Conservation (phyloP, 2,888 invertebrate species). For the Capitulum mitella region DNA sequence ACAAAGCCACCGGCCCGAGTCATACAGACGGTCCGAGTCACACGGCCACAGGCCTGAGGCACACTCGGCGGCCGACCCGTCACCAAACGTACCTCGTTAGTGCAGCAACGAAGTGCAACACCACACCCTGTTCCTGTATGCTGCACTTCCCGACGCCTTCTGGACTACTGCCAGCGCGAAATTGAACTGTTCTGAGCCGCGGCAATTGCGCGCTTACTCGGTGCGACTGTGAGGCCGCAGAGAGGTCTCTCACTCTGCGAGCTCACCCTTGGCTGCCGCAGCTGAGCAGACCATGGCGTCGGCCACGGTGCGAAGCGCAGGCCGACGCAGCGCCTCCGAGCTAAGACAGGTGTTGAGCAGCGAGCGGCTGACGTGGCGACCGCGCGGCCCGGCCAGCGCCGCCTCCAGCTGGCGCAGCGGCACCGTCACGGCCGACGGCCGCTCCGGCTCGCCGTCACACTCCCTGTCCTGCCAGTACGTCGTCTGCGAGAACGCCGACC, state of each 20-base stretch:
- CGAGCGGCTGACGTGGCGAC: background rate
- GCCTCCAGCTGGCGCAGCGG: background rate
- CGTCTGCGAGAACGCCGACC: background rate
- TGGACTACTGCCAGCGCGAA: background rate
- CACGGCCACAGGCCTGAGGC: no score
- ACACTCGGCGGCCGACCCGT: no score
- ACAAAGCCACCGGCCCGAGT: no score
- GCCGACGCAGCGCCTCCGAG: background rate
- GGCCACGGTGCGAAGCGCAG: background rate
- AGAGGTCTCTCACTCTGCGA: no score
- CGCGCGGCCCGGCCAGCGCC: background rate
- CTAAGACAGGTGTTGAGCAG: background rate
- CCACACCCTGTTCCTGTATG: no score
- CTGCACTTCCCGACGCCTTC: no score
- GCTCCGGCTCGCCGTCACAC: background rate
- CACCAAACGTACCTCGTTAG: no score
- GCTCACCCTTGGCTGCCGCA: background rate
- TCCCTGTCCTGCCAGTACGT: background rate
- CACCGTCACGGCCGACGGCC: background rate
- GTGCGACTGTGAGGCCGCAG: background rate
- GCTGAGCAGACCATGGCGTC: background rate
- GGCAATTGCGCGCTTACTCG: background rate
- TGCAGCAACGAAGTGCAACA: no score
- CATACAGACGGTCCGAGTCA: no score
- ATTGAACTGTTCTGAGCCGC: background rate